Evolutionary conservation across 2,797 vertebrate genomes (phyloP), one percentile per base, ranked within the genome.

Genomic region (Psittacula derbiana): DNA sequence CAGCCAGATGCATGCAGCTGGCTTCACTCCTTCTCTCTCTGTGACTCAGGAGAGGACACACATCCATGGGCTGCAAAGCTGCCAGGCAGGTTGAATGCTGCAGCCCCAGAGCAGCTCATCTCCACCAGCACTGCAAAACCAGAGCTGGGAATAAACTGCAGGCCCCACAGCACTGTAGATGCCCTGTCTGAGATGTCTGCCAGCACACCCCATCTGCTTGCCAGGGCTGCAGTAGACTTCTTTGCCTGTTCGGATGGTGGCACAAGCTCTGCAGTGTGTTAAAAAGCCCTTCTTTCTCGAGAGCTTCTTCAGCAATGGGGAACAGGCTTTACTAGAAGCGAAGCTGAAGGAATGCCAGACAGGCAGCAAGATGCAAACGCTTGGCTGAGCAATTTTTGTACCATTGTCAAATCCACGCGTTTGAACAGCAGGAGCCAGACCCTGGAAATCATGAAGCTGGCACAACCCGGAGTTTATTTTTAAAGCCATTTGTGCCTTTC

Each of bases 31-130:
- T 20, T 33, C 53, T 41, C 21, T 46, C 47, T 58, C 23, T 3
- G 1, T 61, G 57, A 61, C 5, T 73, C 28, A 1, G 55, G 33
- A 78, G 41, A 64, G 7, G 52, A 50, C 17, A 7, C 19, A 11
- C n/a, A 11, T 10, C n/a, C 25, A 52, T 20, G 16, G 2, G 4
- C 12, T 5, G 4, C 14, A 5, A 9, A 1, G 0, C 14, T n/a
- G 41, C 52, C 6, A 6, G 19, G 20, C 4, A 38, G 6, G 8
- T 11, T 1, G 11, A 25, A 27, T 36, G 38, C 60, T 70, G 50
- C 46, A 52, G 41, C 47, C 30, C 41, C 2, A 2, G 62, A 50
- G n/a, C 25, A 33, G 44, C 44, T 74, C 16, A 4, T 38, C 15
- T 50, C 47, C 33, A 21, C 15, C 33, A 75, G 50, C 62, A 13